Evolutionary conservation across 2,113 vertebrate species (phyloP).

Genomic region (Apus apus): DNA sequence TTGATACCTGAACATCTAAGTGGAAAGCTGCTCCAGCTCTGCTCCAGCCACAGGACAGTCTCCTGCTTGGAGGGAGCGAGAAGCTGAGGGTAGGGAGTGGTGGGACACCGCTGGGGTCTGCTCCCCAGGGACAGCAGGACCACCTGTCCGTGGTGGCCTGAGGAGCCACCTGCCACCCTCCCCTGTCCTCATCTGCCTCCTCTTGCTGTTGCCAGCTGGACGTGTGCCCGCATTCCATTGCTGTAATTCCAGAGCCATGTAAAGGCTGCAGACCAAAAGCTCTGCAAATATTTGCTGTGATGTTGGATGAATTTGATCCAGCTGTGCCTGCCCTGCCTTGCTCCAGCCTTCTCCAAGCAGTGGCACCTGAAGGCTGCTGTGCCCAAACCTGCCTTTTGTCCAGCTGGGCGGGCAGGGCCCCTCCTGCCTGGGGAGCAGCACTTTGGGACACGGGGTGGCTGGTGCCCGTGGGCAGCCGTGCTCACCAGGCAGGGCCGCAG

Average conservation of each 20-base stretch:
- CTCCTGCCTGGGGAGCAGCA: no score
- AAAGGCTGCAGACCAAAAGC: constrained; percentile 25
- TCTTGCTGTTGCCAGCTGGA: neutral
- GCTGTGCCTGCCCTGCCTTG: constrained; percentile 36
- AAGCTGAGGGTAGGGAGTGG: neutral
- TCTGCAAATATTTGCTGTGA: constrained; percentile 46
- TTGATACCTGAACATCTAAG: no score
- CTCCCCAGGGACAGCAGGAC: neutral
- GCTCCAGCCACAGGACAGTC: rapidly evolving
- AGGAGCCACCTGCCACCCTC: neutral
- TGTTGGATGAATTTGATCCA: constrained; percentile 51
- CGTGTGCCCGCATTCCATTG: neutral
- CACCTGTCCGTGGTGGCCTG: rapidly evolving
- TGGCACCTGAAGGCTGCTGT: neutral
- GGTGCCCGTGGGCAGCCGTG: no score
- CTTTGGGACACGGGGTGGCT: no score
- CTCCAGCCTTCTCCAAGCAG: neutral
- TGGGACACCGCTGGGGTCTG: rapidly evolving
- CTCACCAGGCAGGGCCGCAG: constrained; percentile 1
- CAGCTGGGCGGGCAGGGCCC: no score
- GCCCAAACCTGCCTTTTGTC: no score
- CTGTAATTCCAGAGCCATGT: neutral
- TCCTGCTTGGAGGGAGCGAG: rapidly evolving
- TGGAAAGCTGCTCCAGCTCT: neutral
- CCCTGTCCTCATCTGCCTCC: rapidly evolving